Base-by-base conservation (phyloP, 1,140 invertebrate genomes). In the Drosophila sulfurigaster region DNA sequence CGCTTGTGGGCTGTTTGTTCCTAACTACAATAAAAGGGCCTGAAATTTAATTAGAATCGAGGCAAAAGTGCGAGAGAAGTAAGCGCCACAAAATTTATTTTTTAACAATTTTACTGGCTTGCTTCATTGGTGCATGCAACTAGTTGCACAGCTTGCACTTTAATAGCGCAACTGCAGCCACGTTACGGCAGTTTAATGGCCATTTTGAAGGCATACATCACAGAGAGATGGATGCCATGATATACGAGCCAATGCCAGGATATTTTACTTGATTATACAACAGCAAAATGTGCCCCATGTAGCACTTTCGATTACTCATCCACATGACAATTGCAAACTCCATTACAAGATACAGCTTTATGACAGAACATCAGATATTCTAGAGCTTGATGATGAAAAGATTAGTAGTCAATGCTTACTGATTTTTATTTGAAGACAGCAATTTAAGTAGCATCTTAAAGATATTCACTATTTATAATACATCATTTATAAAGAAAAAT, bases 1-100 rank as follows among this genome's bases (percentile, higher is more conserved):
- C 59, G 11, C 56, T 85, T 78, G 20, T 25, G 20, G 20, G 20
- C 20, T 65, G 11, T 20, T 43, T 25, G 25, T 5, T 28, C 35
- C 46, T 30, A 62, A 69, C 52, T n/a, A 49, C 68, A 54, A 32
- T 32, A 32, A 32, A 88, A 88, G 82, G 68, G 77, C 63, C 78
- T 78, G 68, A 74, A 81, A 88, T 88, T 88, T 88, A 88, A 88
- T 88, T 85, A 89, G 75, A 79, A 63, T 52, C 32, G 49, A 78
- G 73, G 20, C 45, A 62, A 67, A 64, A 64, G 57, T 77, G 70
- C 63, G 46, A 15, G 49, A 49, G 67, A 69, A 63, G 49, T 51
- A 45, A 58, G 2, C 13, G 25, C 49, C 48, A 49, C 16, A 20
- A 10, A 25, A 25, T 25, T 25, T 4, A 4, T 25, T 8, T 64